Evolutionary conservation across 2,113 vertebrate genomes (phyloP).

Genomic region (Marcusenius ussheri): DNA sequence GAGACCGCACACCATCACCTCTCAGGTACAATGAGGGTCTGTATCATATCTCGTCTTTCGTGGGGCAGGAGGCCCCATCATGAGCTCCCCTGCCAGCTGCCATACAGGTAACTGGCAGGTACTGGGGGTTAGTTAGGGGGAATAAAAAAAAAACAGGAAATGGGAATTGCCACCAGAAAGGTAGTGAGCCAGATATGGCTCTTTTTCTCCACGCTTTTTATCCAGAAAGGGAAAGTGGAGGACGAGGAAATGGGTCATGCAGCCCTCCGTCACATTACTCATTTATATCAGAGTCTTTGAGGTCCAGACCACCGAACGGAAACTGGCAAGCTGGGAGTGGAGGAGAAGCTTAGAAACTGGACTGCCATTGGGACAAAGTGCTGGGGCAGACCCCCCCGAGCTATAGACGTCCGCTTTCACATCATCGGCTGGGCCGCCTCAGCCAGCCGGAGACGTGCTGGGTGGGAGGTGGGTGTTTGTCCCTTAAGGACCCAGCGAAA

Average conservation of each 20-base stretch:
- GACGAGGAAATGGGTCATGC: neutral
- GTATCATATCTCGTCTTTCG: neutral
- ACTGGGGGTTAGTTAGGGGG: neutral
- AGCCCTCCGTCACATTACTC: neutral
- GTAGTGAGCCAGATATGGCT: neutral
- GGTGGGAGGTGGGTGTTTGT: neutral
- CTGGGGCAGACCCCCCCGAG: neutral
- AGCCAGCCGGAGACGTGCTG: neutral
- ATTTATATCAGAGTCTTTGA: slow-evolving; percentile 2
- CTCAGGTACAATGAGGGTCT: neutral
- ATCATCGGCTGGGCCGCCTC: neutral
- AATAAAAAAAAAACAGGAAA: neutral
- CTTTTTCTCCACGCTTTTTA: neutral
- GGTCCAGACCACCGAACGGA: neutral
- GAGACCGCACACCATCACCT: neutral
- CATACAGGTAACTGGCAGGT: neutral
- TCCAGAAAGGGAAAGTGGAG: neutral
- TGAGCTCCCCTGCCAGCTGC: too few relatives aligned
- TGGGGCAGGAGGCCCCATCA: neutral
- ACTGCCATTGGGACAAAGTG: neutral
- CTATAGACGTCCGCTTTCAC: neutral
- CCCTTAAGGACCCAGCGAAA: neutral
- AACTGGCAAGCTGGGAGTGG: neutral
- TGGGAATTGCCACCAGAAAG: neutral
- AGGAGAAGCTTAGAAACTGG: neutral